A percentile compares a stretch with the other conserved stretches of the same genome.
phyloP scores from a whole-genome alignment of 2,113 vertebrate species.

The Gavialis gangeticus region DNA sequence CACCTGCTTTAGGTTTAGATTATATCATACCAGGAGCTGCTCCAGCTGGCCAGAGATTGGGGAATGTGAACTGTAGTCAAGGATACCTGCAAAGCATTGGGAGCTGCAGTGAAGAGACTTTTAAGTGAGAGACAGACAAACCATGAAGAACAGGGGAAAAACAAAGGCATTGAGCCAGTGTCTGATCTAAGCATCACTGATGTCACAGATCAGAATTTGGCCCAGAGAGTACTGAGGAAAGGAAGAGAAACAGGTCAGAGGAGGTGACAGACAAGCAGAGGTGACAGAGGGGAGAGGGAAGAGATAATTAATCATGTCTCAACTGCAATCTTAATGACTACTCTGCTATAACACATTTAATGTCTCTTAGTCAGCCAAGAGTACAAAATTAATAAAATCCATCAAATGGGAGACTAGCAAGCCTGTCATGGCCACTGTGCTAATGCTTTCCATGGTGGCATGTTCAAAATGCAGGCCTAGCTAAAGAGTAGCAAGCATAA shows the following conservation, averaged over 20 bases:
- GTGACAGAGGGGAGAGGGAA: constrained; percentile 4
- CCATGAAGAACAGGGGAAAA: constrained; percentile 32
- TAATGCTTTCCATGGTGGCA: constrained; percentile 2
- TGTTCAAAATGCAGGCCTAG: neutral
- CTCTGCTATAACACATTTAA: constrained; percentile 9
- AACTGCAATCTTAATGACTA: constrained; percentile 24
- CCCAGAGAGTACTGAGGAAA: constrained; percentile 24
- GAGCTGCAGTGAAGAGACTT: constrained; percentile 38
- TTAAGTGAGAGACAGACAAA: constrained; percentile 20
- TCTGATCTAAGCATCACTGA: constrained; percentile 66
- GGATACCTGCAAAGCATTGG: constrained; percentile 67
- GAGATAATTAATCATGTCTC: constrained; percentile 55
- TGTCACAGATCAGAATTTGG: constrained; percentile 40
- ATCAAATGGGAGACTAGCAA: neutral
- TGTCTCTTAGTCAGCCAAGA: constrained; percentile 4
- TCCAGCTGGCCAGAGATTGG: constrained; percentile 51
- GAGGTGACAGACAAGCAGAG: constrained; percentile 39
- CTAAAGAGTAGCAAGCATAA: neutral
- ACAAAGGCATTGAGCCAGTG: constrained; percentile 56
- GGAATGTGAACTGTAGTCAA: constrained; percentile 70
- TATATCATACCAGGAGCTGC: constrained; percentile 28
- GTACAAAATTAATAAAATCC: constrained; percentile 22
- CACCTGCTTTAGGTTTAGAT: constrained; percentile 59
- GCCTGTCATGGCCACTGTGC: neutral
- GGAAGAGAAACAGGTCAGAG: constrained; percentile 33